phyloP scores from a whole-genome alignment of 2,888 invertebrate species.

The Incurvaria masculella region DNA sequence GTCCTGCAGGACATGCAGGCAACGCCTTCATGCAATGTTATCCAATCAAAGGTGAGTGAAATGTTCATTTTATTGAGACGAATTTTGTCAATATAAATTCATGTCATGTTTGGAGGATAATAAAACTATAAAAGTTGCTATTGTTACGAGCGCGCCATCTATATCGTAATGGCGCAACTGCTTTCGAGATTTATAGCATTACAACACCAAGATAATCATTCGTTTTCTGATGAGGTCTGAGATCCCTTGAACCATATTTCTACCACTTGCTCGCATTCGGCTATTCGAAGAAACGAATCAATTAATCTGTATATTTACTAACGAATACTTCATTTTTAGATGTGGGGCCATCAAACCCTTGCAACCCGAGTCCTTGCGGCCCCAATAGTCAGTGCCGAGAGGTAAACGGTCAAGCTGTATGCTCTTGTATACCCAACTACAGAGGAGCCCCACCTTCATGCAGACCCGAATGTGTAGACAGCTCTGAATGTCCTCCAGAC shows the following conservation, averaged over 20 bases:
- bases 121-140: no score
- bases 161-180: no score
- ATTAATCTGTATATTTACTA: no score
- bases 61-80: no score
- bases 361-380: conserved; percentile 63
- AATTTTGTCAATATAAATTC: no score
- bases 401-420: conserved; percentile 62
- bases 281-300: no score
- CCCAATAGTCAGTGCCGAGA: conserved; percentile 61
- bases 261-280: no score
- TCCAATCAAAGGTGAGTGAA: conserved; percentile 50
- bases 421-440: conserved; percentile 62
- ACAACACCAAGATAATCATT: conserved; percentile 4
- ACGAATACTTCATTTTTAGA: conserved; percentile 27
- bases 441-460: conserved; percentile 68
- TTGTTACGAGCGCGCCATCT: no score
- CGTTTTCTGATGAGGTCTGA: background rate
- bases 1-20: conserved; percentile 66
- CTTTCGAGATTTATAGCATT: no score
- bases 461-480: conserved; percentile 68
- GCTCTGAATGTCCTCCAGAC: conserved; percentile 67
- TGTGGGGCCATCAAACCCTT: conserved; percentile 48
- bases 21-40: conserved; percentile 69
- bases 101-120: no score
- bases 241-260: no score